Base-by-base conservation (phyloP, 2,888 invertebrate genomes). In the Gerris lacustris region DNA sequence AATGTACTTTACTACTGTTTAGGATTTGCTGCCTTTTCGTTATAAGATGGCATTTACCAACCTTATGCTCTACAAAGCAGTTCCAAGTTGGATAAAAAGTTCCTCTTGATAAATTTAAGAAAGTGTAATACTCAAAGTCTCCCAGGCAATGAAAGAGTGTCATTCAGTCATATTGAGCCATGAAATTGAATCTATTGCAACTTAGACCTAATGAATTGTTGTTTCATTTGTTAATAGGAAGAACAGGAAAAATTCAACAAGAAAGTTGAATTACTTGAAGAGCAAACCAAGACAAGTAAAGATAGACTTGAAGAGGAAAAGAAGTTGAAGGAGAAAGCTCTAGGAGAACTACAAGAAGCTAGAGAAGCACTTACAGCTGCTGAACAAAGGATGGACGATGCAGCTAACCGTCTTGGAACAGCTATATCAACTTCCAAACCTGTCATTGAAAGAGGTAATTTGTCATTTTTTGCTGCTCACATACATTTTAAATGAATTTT, bases 191-290 rank as follows among this genome's bases (percentile, higher is more conserved):
- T 31, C 31, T 31, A 31, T 2, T 31, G 31, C 31, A 31, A 31
- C 31, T 4, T 31, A 31, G 31, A 4, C 31, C 31, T 31, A 67
- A n/a, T 55, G 68, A 7, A 18, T 31, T 31, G n/a, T n/a, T n/a
- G 31, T 31, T 31, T 31, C 31, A 2, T 31, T 2, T 31, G n/a
- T 66, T 69, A 70, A 47, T 89, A 91, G 79, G 92, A 92, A 79
- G 91, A 92, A 80, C 91, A 92, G 80, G 91, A 91, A 78, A 83
- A 88, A 69, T 91, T 91, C 79, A 84, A 90, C 73, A 88, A 91
- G 78, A 79, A 90, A 18, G 83, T 87, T 0, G 81, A 85, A 45
- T 88, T 89, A 77, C 81, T 91, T 44, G 88, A 91, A 78, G 83
- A 87, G 6, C 88, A 90, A 79, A 84, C 88, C 0, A 84, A 87